Evolutionary conservation across 2,888 invertebrate species (phyloP), one percentile per base, ranked within the genome.

Genomic region (Melanotus villosus): DNA sequence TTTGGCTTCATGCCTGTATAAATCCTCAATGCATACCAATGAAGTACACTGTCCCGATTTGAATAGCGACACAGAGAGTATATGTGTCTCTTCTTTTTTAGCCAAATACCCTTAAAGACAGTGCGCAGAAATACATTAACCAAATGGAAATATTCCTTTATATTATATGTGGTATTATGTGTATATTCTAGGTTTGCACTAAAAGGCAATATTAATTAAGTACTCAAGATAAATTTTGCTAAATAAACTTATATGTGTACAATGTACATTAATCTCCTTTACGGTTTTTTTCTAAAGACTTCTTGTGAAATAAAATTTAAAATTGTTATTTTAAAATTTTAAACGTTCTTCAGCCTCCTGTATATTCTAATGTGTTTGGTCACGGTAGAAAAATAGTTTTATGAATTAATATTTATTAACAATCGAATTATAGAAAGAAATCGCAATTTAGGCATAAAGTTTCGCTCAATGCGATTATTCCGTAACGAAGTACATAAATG

Each of bases 11-110:
- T 84, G 85, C 85, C 84, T 84, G 84, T 84, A 85, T 85, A 85
- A 85, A 85, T 85, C 85, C 85, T 84, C 85, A 85, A 85, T 85
- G 85, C 85, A 85, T 85, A 85, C 84, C 84, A 85, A 85, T 85
- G 85, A 85, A 85, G 85, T 84, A 82, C 80, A 80, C 82, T 82
- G 82, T 75, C 80, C 76, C 69, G 54, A 75, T 80, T 78, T 76
- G 80, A 82, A 80, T 79, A 76, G 77, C 81, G 78, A 74, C 80
- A 80, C 79, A 77, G 70, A 71, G 72, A 73, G 73, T 73, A 73
- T 70, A 64, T 71, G 75, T 72, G 58, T 80, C 80, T 80, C 79
- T 75, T 75, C 69, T 65, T 80, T 76, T 78, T 41, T 63, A 64
- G 52, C 38, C 58, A 60, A 69, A 60, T 21, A 47, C 26, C 65